Evolutionary conservation across 2,888 invertebrate genomes (phyloP).

Genomic region (Leptura quadrifasciata): DNA sequence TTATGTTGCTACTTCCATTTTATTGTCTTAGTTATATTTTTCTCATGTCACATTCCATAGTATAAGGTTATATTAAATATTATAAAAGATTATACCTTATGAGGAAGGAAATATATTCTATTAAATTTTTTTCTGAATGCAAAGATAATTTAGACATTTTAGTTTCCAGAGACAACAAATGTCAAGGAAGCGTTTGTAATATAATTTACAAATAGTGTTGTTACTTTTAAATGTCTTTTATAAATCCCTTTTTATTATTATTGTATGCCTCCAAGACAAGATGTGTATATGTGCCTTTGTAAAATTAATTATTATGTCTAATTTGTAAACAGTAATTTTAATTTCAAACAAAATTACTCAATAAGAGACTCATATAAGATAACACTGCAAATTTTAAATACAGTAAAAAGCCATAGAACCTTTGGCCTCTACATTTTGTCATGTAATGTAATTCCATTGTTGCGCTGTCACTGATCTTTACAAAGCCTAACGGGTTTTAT

Average conservation of each 20-base stretch:
- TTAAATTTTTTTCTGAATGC: neutral
- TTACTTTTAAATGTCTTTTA: neutral
- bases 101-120: neutral
- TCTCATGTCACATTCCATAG: slow-evolving; percentile 1
- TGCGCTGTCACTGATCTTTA: too few relatives aligned
- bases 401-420: too few relatives aligned
- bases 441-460: too few relatives aligned
- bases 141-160: neutral
- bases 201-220: neutral
- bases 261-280: neutral
- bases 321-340: neutral
- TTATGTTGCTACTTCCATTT: slow-evolving; percentile 9
- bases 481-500: too few relatives aligned
- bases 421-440: too few relatives aligned
- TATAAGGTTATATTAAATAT: neutral
- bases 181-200: neutral
- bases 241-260: neutral
- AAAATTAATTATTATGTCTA: neutral
- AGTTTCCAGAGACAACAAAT: slow-evolving; percentile 2
- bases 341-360: too few relatives aligned
- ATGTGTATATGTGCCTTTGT: neutral
- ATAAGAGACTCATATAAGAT: too few relatives aligned
- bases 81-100: neutral
- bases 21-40: neutral
- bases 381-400: too few relatives aligned